Base-by-base conservation (phyloP, 2,888 invertebrate species). In the Margaritifera margaritifera region DNA sequence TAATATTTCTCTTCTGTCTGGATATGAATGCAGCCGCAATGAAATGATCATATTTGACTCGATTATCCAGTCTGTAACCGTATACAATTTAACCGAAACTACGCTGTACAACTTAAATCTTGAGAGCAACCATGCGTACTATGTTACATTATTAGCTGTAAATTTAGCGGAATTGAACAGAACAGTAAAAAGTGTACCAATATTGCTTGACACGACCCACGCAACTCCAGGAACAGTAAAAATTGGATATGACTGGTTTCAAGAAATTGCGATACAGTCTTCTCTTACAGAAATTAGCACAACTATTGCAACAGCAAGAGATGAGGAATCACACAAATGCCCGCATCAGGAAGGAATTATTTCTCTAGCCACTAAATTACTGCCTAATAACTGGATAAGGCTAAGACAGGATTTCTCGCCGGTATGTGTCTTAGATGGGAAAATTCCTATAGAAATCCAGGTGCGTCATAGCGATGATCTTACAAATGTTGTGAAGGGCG, bases 31-130 rank as follows among this genome's bases (percentile, higher is more conserved):
- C 42, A 42, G 42, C 15, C 42, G 15, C 2, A 42, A 42, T 42
- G 42, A 42, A 42, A 42, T 42, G 42, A 11, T 42, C 42, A 27
- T 24, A 15, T 4, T 31, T n/a, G 24, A 55, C 55, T 42, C 20
- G 20, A 31, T 42, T 31, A 22, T 42, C 11, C 42, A 42, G 42
- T 42, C 42, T 15, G 11, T 42, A 42, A 42, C 54, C 8, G 25
- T 62, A 6, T 64, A 22, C n/a, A 61, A 52, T 42, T 68, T 69
- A 20, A 68, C 62, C 6, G 71, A 74, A 56, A 66, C 72, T 19
- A 62, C 74, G 6, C 79, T 82, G 42, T 80, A 80, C 64, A 74
- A 75, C 42, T 55, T 82, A 20, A 11, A 64, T 20, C 66, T 82
- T 2, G 25, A 52, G n/a, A n/a, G 68, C 5, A 31, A 60, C 15